A percentile compares a stretch with the other conserved stretches of the same genome.
phyloP scores from a whole-genome alignment of 2,113 vertebrate genomes.

The Pandion haliaetus region DNA sequence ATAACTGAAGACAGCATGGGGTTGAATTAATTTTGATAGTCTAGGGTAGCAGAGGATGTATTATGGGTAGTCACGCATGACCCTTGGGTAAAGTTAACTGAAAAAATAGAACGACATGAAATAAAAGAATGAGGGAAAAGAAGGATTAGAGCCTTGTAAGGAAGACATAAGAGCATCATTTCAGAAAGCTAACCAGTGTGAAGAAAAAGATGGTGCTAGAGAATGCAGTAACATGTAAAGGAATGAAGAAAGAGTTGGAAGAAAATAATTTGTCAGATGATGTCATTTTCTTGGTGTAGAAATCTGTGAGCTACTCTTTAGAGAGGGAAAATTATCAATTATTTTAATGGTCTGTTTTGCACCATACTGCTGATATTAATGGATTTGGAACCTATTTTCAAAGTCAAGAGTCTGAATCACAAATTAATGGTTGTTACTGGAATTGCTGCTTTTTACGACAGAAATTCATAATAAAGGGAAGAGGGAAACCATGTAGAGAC shows the following conservation, averaged over 20 bases:
- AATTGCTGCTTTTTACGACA: not conserved
- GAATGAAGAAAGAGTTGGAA: not conserved
- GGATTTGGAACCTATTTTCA: constrained; percentile 26
- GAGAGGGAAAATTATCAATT: not conserved
- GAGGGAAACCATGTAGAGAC: not conserved
- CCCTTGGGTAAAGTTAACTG: not conserved
- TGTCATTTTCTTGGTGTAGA: not conserved
- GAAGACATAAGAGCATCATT: not conserved
- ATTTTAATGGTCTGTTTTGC: constrained; percentile 23
- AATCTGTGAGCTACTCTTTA: not conserved
- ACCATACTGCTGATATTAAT: not conserved
- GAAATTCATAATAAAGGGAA: not conserved
- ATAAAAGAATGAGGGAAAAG: not conserved
- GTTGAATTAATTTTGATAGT: not conserved
- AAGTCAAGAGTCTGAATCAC: constrained; percentile 12
- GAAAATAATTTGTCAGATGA: not conserved
- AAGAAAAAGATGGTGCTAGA: not conserved
- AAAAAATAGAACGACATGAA: not conserved
- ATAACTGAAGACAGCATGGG: not conserved
- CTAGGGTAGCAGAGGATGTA: not conserved
- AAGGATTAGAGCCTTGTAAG: not conserved
- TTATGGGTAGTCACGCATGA: not conserved
- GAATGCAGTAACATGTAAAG: not conserved
- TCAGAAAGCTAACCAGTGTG: not conserved
- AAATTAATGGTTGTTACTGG: constrained; percentile 26